Evolutionary conservation across 2,888 invertebrate species (phyloP), one percentile per base, ranked within the genome.

Genomic region (Idaea biselata): DNA sequence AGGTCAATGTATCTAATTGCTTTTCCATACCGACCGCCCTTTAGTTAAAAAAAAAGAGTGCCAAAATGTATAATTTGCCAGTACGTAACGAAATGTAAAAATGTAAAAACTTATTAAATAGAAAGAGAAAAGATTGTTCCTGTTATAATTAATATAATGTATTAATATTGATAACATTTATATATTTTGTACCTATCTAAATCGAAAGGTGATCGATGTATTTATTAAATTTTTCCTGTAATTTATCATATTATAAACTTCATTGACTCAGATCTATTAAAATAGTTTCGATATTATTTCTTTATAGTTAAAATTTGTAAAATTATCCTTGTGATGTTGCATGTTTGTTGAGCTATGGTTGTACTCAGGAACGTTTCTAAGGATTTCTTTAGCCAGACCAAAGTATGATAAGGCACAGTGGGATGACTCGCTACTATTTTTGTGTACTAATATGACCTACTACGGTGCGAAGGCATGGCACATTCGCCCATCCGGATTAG

Each of bases 201-300:
- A 25, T 32, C 8, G 2, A 14, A 44, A 1, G 44, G 11, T 44
- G 44, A 44, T 44, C 44, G 14, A 44, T 44, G 25, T 25, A 25
- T 25, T 25, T 25, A 65, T 58, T n/a, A 66, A 64, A 60, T 63
- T 67, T 68, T 71, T 71, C 71, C 71, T 73, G 66, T 71, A 69
- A 67, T 68, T 60, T 63, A 71, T 16, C 33, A 44, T 25, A 25
- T 3, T 25, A 25, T 25, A 25, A 25, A 25, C 25, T 25, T 25
- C 5, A 25, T 25, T 25, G 25, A 25, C 25, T 25, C 25, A 25
- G 1, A 25, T 25, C 25, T 25, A 25, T 25, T 25, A 25, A 25
- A 25, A 25, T n/a, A n/a, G n/a, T 25, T 25, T 25, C 25, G 25
- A 25, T 25, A 25, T 25, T 25, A 25, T 25, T 25, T 25, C 25